Base-by-base conservation (phyloP, 2,888 invertebrate genomes). In the Brenthis ino region DNA sequence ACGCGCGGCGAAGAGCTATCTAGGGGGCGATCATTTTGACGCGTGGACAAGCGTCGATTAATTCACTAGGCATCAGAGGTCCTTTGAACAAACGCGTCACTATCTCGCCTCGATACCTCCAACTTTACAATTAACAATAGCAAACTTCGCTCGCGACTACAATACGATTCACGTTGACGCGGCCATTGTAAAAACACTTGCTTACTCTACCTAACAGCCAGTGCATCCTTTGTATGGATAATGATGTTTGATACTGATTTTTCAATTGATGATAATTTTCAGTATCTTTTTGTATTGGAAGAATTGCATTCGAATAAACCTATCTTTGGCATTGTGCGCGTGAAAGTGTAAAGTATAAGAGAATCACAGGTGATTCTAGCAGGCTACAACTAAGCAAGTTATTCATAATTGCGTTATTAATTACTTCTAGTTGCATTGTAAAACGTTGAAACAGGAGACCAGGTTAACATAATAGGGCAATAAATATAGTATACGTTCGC, bases 61-160 rank as follows among this genome's bases (percentile, higher is more conserved):
- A 74, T 74, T 73, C 74, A 73, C 70, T 72, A 67, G 64, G 74
- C 73, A 76, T 82, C 83, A 81, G 80, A 87, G 87, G 80, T 77
- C 79, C 79, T 86, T 85, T 87, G 84, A 86, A 85, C 84, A 85
- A 85, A 85, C 79, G 80, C 79, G 84, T 83, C 84, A 80, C 75
- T 90, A 90, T 89, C 89, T 77, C 70, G 70, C 70, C 65, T 68
- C 89, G 86, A 89, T 88, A 85, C 82, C 87, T 91, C 86, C 86
- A 91, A 91, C 88, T 91, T 91, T 87, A 79, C 84, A 79, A 79
- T 76, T 76, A 77, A 90, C 90, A 89, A 91, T 85, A 65, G 79
- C 82, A 78, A 89, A 90, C 89, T 90, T 89, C 78, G 82, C 81
- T 82, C 83, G 85, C 83, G 82, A 78, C 80, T 82, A 84, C 90